A percentile compares a stretch with the other conserved stretches of the same genome.
phyloP scores from a whole-genome alignment of 92 coral and sea anemone genomes.

The Muricea muricata region DNA sequence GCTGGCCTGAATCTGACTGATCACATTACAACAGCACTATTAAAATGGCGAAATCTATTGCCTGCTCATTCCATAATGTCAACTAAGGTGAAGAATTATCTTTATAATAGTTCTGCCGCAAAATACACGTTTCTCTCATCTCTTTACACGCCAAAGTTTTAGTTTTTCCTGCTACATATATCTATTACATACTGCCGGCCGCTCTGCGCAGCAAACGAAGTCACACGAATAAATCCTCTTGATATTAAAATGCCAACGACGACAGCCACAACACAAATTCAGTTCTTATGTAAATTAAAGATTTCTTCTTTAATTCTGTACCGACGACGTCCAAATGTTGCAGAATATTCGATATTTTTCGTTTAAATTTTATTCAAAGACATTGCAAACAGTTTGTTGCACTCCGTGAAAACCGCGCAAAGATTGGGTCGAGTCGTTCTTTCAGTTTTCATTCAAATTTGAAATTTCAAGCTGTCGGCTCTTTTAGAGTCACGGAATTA shows the following conservation, averaged over 20 bases:
- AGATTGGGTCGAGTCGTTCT: conserved; percentile 21
- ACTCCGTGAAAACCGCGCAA: neutral
- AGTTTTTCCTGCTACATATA: neutral
- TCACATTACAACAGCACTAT: conserved; percentile 23
- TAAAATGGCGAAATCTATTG: neutral
- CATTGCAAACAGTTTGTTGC: neutral
- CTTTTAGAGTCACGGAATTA: too few species aligned
- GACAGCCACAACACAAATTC: conserved; percentile 9
- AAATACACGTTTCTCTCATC: neutral
- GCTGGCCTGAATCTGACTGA: neutral
- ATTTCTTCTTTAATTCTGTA: neutral
- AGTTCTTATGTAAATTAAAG: neutral
- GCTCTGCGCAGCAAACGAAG: neutral
- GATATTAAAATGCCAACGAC: neutral
- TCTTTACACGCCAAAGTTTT: neutral
- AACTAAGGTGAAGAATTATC: neutral
- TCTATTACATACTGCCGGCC: neutral
- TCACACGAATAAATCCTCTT: neutral
- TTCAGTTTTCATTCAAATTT: too few species aligned
- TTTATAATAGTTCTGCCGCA: neutral
- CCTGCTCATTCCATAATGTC: neutral
- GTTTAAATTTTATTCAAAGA: neutral
- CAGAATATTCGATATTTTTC: neutral
- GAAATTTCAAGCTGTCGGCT: too few species aligned
- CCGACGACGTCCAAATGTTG: neutral